Evolutionary conservation across 1,140 invertebrate species (phyloP).

Genomic region (Drosophila santomea): DNA sequence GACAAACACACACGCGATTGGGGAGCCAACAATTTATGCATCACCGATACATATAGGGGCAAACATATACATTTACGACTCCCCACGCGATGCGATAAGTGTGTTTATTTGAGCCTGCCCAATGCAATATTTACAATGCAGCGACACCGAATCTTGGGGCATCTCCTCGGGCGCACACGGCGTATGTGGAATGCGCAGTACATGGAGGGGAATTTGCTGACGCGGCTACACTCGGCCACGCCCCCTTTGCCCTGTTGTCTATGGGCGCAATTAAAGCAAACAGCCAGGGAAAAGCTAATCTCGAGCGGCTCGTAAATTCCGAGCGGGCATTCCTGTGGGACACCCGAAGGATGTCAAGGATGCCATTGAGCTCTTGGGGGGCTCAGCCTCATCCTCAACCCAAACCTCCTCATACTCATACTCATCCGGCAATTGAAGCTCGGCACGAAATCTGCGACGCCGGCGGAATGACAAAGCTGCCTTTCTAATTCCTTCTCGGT

Average conservation of each 20-base stretch:
- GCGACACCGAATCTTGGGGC: slow-evolving; percentile 61
- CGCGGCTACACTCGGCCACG: slow-evolving; percentile 65
- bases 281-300: slow-evolving; percentile 71
- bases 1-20: slow-evolving; percentile 19
- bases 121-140: slow-evolving; percentile 70
- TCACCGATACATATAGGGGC: slow-evolving; percentile 18
- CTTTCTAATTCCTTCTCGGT: slow-evolving; percentile 64
- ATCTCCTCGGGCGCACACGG: slow-evolving; percentile 30
- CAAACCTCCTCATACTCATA: background rate
- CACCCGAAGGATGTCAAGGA: slow-evolving; percentile 42
- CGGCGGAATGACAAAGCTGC: slow-evolving; percentile 73
- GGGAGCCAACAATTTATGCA: slow-evolving; percentile 64
- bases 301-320: slow-evolving; percentile 78
- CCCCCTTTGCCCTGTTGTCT: slow-evolving; percentile 30
- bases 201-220: slow-evolving; percentile 51
- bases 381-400: too few relatives aligned
- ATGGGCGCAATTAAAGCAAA: slow-evolving; percentile 76
- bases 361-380: background rate
- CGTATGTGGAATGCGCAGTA: slow-evolving; percentile 59
- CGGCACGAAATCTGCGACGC: slow-evolving; percentile 74
- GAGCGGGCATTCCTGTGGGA: slow-evolving; percentile 69
- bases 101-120: slow-evolving; percentile 72
- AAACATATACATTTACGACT: slow-evolving; percentile 68
- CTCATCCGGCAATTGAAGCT: slow-evolving; percentile 60
- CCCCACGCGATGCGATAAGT: slow-evolving; percentile 65